These are phyloP conservation scores for Pediacus dermestoides DNA, from an alignment of 2,888 invertebrate genomes.

Conservation along the genomic window DNA sequence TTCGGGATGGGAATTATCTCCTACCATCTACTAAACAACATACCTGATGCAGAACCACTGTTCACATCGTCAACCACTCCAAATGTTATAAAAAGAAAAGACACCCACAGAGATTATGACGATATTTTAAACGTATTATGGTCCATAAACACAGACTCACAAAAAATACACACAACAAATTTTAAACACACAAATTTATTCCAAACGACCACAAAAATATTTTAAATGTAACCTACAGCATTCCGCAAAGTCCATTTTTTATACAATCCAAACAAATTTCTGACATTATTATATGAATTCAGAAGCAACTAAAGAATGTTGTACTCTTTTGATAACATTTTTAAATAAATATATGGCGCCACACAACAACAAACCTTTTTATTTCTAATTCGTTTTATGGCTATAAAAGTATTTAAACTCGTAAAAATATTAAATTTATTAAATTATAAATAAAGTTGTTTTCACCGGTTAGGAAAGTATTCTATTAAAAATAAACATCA, in stretches of 20 bases:
- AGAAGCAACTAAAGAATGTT: too few species aligned
- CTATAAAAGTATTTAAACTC: too few species aligned
- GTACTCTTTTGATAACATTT: too few species aligned
- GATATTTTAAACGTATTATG: conserved; percentile 18
- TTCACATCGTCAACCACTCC: background rate
- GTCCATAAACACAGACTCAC: background rate
- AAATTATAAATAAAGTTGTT: too few species aligned
- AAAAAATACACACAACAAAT: conserved; percentile 2
- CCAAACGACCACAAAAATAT: too few species aligned
- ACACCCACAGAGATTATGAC: conserved; percentile 28
- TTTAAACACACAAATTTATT: conserved; percentile 4
- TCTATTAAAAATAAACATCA: too few species aligned
- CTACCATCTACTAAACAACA: conserved; percentile 17
- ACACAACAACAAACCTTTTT: too few species aligned
- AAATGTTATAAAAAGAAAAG: conserved; percentile 12
- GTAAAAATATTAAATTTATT: too few species aligned
- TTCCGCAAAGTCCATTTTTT: conserved; percentile 4
- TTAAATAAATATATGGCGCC: too few species aligned
- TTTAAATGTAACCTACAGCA: background rate
- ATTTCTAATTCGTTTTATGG: too few species aligned
- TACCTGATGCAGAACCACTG: conserved; percentile 2
- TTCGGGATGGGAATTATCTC: conserved; percentile 34
- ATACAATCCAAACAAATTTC: background rate
- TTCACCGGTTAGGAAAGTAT: too few species aligned
- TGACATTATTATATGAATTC: too few species aligned